Evolutionary conservation across 1,140 invertebrate genomes (phyloP), one percentile per base, ranked within the genome.

Genomic region (Musca domestica): DNA sequence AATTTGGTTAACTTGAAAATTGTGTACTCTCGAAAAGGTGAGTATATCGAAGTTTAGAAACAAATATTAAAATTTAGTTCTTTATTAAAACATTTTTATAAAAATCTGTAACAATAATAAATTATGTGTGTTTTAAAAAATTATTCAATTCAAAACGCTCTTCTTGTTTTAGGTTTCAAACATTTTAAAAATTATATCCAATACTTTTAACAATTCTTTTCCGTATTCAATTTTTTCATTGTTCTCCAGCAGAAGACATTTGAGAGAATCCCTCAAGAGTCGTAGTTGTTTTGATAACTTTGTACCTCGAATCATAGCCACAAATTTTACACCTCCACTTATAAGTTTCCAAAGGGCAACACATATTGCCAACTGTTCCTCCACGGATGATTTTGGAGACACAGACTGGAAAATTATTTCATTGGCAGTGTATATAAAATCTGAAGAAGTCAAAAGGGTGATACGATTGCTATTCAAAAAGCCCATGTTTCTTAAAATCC

Each of bases 401-500:
- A 52, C n/a, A 54, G 27, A 64, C 15, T 74, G 70, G 1, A 23
- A 9, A 5, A 74, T 7, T 25, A 80, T 72, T n/a, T 72, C 69
- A 23, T 72, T 63, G 27, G 77, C 46, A 2, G 77, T 19, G 17
- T 75, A 69, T 0, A 71, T n/a, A 1, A 77, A 76, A 7, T 76
- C 72, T 0, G 34, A 17, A 1, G 41, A 66, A 0, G 61, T 58
- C 0, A 76, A 67, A 7, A 81, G 67, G 22, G 69, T 64, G 2
- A 61, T 63, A 15, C 75, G 74, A 47, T 81, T 81, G 23, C 19
- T 34, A 9, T 25, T 67, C 15, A 61, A 47, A 47, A 81, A 81
- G 63, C 74, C 70, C 75, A 81, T 77, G 69, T 81, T 81, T n/a
- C 78, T 75, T 1, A 77, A 64, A 7, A 80, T 80, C 0, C 71